These are phyloP conservation scores for Ochropleura plecta DNA, from an alignment of 2,888 invertebrate genomes.

Conservation along the genomic window DNA sequence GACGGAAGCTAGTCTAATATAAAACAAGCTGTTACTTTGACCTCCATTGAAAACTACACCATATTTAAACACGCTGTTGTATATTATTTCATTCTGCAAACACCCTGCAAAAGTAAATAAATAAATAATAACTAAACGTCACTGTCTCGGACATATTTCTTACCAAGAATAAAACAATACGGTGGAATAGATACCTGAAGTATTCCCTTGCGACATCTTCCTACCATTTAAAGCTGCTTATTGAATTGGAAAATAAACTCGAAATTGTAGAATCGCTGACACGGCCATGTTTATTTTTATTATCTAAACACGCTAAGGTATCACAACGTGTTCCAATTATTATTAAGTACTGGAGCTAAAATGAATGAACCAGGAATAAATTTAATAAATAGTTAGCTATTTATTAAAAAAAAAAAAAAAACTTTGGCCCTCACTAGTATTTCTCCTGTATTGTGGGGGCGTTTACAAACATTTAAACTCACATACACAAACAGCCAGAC, in stretches of 20 bases:
- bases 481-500: too few relatives aligned
- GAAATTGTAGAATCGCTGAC: not conserved
- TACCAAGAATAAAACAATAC: conserved; percentile 1
- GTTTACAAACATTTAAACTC: too few relatives aligned
- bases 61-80: not conserved
- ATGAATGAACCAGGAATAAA: too few relatives aligned
- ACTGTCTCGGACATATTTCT: conserved; percentile 1
- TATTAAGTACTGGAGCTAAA: too few relatives aligned
- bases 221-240: not conserved
- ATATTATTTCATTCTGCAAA: not conserved
- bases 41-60: not conserved
- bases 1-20: too few relatives aligned
- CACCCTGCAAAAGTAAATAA: not conserved
- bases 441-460: too few relatives aligned
- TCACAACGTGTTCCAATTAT: not conserved
- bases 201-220: not conserved
- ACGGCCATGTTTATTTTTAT: not conserved
- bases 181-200: conserved; percentile 1
- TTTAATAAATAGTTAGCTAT: not conserved
- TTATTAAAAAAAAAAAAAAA: too few relatives aligned
- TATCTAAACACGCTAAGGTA: not conserved
- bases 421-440: too few relatives aligned
- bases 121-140: too few relatives aligned
- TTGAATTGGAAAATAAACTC: conserved; percentile 2
- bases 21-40: not conserved